Evolutionary conservation across 2,113 vertebrate species (phyloP).

Genomic region (Lepus europaeus): DNA sequence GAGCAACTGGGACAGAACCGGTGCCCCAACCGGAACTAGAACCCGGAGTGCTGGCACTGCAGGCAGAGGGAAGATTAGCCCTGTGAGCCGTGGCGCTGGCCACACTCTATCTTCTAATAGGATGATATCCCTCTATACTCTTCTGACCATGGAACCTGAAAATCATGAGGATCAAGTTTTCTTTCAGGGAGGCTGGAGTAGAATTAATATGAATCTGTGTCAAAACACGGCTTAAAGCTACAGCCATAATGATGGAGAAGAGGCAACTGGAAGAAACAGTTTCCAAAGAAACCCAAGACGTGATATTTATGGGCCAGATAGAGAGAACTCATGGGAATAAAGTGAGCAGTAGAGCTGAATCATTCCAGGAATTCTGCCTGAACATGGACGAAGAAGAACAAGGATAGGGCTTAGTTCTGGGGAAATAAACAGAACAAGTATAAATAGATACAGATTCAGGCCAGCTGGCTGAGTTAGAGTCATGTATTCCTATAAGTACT

Average conservation of each 20-base stretch:
- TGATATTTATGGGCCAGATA: background rate
- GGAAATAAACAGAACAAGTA: slow-evolving; percentile 2
- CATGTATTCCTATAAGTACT: background rate
- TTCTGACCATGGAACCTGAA: background rate
- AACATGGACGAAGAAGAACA: slow-evolving; percentile 50
- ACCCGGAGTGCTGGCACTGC: too few species aligned
- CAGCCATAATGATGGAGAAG: background rate
- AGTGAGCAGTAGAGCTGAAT: background rate
- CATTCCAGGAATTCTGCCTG: slow-evolving; percentile 54
- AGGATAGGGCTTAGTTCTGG: background rate
- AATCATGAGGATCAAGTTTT: background rate
- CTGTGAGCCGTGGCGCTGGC: too few species aligned
- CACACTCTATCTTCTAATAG: background rate
- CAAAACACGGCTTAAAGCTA: background rate
- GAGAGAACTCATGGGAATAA: slow-evolving; percentile 46
- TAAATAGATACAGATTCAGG: slow-evolving; percentile 21
- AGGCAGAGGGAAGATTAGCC: too few species aligned
- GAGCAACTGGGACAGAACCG: too few species aligned
- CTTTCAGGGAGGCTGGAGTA: background rate
- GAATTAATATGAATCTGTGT: background rate
- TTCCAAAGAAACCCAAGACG: background rate
- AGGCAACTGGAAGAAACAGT: background rate
- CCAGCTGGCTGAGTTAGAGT: background rate
- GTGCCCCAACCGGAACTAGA: too few species aligned
- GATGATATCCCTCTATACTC: background rate